Percentiles rank a stretch among this genome's conserved stretches.
These are phyloP conservation scores for Clarias macrocephalus DNA, from an alignment of 2,113 vertebrate species.

Conservation along the genomic window DNA sequence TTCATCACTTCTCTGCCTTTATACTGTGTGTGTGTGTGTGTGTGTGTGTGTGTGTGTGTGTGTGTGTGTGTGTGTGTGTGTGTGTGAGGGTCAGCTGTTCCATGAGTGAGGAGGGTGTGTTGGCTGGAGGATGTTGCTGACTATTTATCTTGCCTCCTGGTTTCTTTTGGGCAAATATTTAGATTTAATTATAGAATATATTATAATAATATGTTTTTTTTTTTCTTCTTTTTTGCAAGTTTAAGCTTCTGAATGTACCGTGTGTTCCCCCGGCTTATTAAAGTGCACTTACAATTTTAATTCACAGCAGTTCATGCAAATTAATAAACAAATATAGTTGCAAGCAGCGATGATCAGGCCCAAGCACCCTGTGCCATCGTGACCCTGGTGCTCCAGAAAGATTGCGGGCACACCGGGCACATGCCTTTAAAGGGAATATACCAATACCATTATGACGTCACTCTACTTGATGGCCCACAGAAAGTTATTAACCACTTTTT, in stretches of 20 bases:
- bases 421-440: too few relatives aligned
- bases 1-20: neutral
- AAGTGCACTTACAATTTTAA: neutral
- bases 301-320: neutral
- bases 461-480: too few relatives aligned
- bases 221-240: neutral
- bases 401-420: too few relatives aligned
- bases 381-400: too few relatives aligned
- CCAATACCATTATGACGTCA: too few relatives aligned
- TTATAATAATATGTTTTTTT: too few relatives aligned
- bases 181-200: too few relatives aligned
- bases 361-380: too few relatives aligned
- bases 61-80: neutral
- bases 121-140: neutral
- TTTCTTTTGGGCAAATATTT: neutral
- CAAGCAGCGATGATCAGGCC: too few relatives aligned
- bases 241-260: neutral
- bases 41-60: constrained; percentile 8
- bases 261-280: neutral
- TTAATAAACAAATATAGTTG: neutral
- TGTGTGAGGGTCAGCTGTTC: neutral
- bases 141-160: neutral
- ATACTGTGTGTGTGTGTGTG: neutral
- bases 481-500: neutral
- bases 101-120: neutral